phyloP scores from a whole-genome alignment of 2,888 invertebrate species.

The Apamea crenata region DNA sequence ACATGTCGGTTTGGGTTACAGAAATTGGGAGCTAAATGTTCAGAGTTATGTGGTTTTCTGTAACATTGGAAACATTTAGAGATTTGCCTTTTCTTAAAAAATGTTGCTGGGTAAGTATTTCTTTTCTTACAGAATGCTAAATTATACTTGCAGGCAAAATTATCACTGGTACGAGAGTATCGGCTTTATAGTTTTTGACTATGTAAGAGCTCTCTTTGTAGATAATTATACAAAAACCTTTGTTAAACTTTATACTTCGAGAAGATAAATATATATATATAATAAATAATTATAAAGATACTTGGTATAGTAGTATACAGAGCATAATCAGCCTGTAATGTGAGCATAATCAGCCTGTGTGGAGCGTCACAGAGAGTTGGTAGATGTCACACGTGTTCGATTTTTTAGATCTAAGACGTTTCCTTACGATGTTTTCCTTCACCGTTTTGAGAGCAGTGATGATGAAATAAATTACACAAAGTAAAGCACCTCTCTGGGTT shows the following conservation, averaged over 20 bases:
- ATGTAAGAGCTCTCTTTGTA: not conserved
- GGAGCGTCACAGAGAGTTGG: no score
- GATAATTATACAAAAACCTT: not conserved
- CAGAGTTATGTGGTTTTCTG: not conserved
- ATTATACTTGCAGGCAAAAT: not conserved
- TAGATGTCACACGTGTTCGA: no score
- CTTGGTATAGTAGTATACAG: not conserved
- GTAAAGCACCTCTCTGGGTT: no score
- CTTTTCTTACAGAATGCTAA: not conserved
- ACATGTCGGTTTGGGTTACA: constrained; percentile 7
- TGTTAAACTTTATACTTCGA: not conserved
- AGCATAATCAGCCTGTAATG: no score
- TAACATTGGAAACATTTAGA: not conserved
- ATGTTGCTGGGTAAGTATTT: not conserved
- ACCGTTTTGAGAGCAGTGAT: no score
- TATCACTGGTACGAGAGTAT: no score
- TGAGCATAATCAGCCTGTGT: no score
- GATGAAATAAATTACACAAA: no score
- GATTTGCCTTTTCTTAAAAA: not conserved
- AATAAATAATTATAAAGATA: no score
- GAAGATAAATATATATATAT: no score
- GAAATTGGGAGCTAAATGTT: not conserved
- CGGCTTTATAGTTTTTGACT: not conserved
- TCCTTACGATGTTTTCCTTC: no score
- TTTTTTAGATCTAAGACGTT: no score